phyloP scores from a whole-genome alignment of 2,113 vertebrate species.

The Morone chrysops region DNA sequence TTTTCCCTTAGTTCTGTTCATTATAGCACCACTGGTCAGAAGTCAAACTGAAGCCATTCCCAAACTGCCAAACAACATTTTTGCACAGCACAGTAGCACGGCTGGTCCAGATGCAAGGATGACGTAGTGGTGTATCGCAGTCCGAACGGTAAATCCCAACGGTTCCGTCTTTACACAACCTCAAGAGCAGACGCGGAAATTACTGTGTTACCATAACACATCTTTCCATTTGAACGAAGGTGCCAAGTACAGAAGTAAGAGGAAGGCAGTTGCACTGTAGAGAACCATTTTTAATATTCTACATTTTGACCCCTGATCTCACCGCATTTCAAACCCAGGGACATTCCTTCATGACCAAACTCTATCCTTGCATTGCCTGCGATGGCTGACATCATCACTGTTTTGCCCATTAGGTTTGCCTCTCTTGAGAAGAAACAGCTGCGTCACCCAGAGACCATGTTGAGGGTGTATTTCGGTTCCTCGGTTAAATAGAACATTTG shows the following conservation, averaged over 20 bases:
- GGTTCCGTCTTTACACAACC: conserved; percentile 32
- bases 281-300: conserved; percentile 1
- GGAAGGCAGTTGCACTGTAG: not conserved
- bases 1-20: not conserved
- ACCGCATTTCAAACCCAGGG: conserved; percentile 41
- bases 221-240: conserved; percentile 17
- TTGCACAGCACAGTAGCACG: conserved; percentile 24
- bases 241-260: conserved; percentile 35
- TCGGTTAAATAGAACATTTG: conserved; percentile 68
- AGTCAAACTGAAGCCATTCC: conserved; percentile 7
- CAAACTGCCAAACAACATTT: conserved; percentile 1
- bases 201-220: conserved; percentile 23
- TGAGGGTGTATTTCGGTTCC: conserved; percentile 62
- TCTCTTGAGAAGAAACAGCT: conserved; percentile 68
- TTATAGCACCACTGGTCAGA: not conserved
- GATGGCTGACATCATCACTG: conserved; percentile 61
- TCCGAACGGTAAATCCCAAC: conserved; percentile 20
- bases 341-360: conserved; percentile 18
- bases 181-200: conserved; percentile 48
- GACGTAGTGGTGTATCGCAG: conserved; percentile 17
- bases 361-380: not conserved
- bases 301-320: conserved; percentile 24
- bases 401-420: conserved; percentile 46
- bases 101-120: conserved; percentile 4
- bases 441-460: conserved; percentile 54